Conservation (phyloP, 1,140 invertebrate genomes). For the Druon quercuslanigerum region DNA sequence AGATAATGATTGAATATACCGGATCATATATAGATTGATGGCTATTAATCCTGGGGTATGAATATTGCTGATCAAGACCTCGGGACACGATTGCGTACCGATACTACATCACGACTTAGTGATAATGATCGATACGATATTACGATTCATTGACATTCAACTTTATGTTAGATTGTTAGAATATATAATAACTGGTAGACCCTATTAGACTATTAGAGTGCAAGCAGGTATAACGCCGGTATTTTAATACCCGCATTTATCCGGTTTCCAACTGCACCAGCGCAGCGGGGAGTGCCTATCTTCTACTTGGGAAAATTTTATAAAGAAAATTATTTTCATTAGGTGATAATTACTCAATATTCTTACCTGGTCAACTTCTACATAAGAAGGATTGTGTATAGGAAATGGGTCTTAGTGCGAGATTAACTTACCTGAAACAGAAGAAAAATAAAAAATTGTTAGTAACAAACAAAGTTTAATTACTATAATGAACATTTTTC, state of each 20-base stretch:
- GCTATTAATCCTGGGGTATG: background rate
- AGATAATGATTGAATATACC: background rate
- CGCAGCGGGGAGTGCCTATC: too few species aligned
- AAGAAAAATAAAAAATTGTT: conserved; percentile 39
- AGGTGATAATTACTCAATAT: background rate
- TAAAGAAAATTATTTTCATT: too few species aligned
- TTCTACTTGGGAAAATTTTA: too few species aligned
- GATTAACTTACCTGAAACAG: conserved; percentile 50
- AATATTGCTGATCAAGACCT: background rate
- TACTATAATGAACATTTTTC: background rate
- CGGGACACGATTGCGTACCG: conserved; percentile 5
- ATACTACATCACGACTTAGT: background rate
- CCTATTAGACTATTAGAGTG: background rate
- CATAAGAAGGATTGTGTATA: too few species aligned
- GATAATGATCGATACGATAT: conserved; percentile 4
- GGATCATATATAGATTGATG: background rate
- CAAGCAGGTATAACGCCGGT: too few species aligned
- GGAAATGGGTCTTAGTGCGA: background rate
- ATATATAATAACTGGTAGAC: background rate
- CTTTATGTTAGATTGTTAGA: background rate
- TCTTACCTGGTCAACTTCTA: background rate
- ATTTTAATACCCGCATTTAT: too few species aligned
- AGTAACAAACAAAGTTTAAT: conserved; percentile 3
- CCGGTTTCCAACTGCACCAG: too few species aligned
- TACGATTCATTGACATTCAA: background rate